Percentiles rank a stretch among this genome's conserved stretches.
Conservation (phyloP, 2,113 vertebrate genomes). For the Taxidea taxus region DNA sequence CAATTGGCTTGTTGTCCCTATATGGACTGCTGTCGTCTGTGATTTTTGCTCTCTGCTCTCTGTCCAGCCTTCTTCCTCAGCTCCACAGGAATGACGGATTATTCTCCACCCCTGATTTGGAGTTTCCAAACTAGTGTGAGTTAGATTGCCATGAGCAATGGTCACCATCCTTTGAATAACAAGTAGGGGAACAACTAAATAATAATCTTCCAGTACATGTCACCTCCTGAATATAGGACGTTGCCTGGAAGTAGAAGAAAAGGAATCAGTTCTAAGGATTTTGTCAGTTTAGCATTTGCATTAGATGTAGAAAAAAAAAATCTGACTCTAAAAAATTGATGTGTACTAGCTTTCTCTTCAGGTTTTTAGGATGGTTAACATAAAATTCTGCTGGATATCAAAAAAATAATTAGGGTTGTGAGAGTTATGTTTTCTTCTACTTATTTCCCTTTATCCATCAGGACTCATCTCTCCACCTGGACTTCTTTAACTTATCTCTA, state of each 20-base stretch:
- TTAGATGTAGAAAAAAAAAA: constrained; percentile 8
- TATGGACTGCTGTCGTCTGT: background rate
- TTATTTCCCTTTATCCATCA: background rate
- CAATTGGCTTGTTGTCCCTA: background rate
- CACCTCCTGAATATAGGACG: background rate
- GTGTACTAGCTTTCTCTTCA: background rate
- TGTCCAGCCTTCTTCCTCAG: background rate
- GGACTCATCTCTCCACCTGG: background rate
- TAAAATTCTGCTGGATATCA: background rate
- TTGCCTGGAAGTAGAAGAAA: background rate
- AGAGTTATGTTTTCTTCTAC: background rate
- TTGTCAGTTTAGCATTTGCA: background rate
- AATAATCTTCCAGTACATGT: background rate
- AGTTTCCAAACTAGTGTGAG: background rate
- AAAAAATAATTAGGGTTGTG: background rate
- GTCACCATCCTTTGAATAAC: background rate
- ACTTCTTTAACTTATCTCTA: background rate
- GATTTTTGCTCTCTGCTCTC: background rate
- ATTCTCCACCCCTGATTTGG: no score
- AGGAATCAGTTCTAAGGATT: background rate
- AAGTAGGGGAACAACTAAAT: background rate
- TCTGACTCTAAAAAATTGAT: background rate
- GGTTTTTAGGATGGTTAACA: background rate
- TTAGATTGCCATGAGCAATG: background rate
- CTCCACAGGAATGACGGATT: background rate